Base-by-base conservation (phyloP, 1,140 invertebrate species). In the Pseudobourletiella spinata region DNA sequence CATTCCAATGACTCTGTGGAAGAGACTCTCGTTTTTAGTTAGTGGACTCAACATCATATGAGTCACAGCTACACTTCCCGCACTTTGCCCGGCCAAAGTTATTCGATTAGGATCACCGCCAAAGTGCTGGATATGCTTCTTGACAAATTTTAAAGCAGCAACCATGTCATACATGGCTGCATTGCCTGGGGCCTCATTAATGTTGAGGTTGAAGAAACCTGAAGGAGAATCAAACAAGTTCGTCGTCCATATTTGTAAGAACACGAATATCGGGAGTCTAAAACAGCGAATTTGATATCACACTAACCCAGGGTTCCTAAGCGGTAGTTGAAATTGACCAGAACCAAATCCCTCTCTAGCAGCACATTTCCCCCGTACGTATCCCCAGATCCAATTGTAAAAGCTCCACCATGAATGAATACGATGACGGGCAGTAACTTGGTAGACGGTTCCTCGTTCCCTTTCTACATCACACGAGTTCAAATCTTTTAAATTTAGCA, bases 91-190 rank as follows among this genome's bases (percentile, higher is more conserved):
- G 14, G 48, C 24, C 22, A 51, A n/a, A 2, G 60, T 66, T 4
- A 70, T 50, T 16, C 3, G 0, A 24, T 46, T 46, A 1, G 58
- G 55, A 29, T 66, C 58, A 22, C 64, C 64, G 2, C 61, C 61
- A 59, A 67, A 67, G 15, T 61, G 29, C 14, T 48, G 24, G 28
- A 67, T 67, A 30, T 64, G 62, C 8, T 58, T 43, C 30, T 61
- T 54, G 20, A 61, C 39, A 54, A 57, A 64, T 28, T 30, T 15
- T 15, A 67, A 43, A 2, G 66, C 58, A 22, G 35, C 26, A 1
- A 64, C 1, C 0, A 58, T 35, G 18, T 67, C 66, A 32, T 67
- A 67, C 39, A 67, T 44, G 4, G 32, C 66, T 16, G 59, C 66
- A 59, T 67, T 67, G 28, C 66, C 62, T 1, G 66, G 66, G 26